phyloP scores from a whole-genome alignment of 1,140 invertebrate species.

The Daktulosphaira vitifoliae region DNA sequence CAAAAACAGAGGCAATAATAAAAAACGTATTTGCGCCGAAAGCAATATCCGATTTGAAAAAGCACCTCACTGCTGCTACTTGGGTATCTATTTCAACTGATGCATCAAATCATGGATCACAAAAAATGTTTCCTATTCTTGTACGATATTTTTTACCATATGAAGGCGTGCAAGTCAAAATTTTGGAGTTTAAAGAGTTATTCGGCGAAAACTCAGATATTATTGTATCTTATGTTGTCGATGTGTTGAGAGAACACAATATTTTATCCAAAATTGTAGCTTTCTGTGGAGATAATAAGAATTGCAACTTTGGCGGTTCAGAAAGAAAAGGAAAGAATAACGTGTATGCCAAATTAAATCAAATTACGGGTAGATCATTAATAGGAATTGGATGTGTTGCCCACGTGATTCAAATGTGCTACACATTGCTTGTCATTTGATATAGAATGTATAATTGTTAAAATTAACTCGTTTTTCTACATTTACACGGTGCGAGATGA shows the following conservation, averaged over 20 bases:
- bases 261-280: conserved; percentile 39
- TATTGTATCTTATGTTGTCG: conserved; percentile 17
- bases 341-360: conserved; percentile 37
- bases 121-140: conserved; percentile 39
- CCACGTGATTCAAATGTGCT: conserved; percentile 38
- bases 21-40: conserved; percentile 1
- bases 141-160: conserved; percentile 37
- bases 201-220: conserved; percentile 37
- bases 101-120: conserved; percentile 37
- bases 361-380: conserved; percentile 35
- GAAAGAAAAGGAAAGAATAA: conserved; percentile 38
- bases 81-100: conserved; percentile 25
- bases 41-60: not conserved
- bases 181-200: conserved; percentile 37
- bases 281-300: conserved; percentile 41
- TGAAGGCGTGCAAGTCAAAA: conserved; percentile 37
- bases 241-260: conserved; percentile 32
- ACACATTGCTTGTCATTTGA: conserved; percentile 39
- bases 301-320: conserved; percentile 41
- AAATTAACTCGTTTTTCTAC: conserved; percentile 41
- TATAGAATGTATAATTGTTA: conserved; percentile 39
- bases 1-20: too few relatives aligned
- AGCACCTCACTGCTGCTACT: not conserved
- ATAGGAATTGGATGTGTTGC: conserved; percentile 37
- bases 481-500: conserved; percentile 40